Percentiles rank a stretch among this genome's conserved stretches.
These are phyloP conservation scores for Amblyraja radiata DNA, from an alignment of 2,797 vertebrate species.

Conservation along the genomic window DNA sequence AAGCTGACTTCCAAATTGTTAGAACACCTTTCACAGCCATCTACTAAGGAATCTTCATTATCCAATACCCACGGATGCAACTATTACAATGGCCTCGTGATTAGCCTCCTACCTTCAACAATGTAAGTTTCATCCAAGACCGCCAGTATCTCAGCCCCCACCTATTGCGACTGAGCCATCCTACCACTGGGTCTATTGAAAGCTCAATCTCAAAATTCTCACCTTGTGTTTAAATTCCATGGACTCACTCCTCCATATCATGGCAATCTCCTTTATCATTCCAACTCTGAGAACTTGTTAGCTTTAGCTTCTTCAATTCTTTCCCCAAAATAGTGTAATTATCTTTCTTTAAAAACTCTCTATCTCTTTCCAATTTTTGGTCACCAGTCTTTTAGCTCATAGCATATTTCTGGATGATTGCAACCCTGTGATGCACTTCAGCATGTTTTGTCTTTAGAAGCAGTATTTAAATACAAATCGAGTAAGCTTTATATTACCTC, in stretches of 20 bases:
- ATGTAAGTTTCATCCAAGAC: too few species aligned
- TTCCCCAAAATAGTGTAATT: not conserved
- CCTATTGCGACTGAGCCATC: not conserved
- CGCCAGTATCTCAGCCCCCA: not conserved
- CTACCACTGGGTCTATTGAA: not conserved
- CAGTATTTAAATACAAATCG: not conserved
- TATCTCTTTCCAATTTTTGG: not conserved
- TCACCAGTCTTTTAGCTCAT: not conserved
- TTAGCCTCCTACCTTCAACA: not conserved
- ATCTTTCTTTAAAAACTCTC: not conserved
- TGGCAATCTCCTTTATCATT: not conserved
- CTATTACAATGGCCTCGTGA: not conserved
- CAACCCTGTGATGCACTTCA: not conserved
- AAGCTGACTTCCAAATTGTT: not conserved
- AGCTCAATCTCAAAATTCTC: not conserved
- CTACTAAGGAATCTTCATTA: too few species aligned
- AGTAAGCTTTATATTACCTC: conserved; percentile 62
- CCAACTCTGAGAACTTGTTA: not conserved
- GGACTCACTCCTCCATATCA: not conserved
- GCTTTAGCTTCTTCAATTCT: not conserved
- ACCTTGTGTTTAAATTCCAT: not conserved
- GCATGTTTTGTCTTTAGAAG: not conserved
- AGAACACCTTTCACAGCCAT: not conserved
- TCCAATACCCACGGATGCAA: not conserved
- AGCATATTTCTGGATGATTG: not conserved